phyloP scores from a whole-genome alignment of 2,888 invertebrate genomes.

The Neoitamus cyanurus region DNA sequence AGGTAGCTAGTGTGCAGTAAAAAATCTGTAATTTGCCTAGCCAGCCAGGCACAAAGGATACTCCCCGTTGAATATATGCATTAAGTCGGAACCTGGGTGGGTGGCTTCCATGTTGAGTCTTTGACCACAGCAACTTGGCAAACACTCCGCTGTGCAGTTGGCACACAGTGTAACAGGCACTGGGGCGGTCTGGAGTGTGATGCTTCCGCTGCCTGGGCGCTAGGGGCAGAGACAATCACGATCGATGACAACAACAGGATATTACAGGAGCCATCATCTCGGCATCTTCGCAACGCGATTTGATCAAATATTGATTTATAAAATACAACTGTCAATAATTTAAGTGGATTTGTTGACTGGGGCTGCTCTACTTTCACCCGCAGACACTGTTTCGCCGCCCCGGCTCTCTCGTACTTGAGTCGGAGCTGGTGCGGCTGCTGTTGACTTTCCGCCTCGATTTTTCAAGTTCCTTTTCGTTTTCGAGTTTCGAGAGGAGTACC shows the following conservation, averaged over 20 bases:
- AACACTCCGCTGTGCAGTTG: neutral
- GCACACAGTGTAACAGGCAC: slow-evolving; percentile 1
- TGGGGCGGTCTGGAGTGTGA: neutral
- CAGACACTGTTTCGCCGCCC: too few relatives aligned
- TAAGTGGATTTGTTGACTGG: slow-evolving; percentile 49
- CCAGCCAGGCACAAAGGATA: neutral
- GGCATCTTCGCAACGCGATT: slow-evolving; percentile 46
- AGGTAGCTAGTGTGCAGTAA: neutral
- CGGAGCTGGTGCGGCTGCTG: neutral
- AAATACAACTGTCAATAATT: slow-evolving; percentile 52
- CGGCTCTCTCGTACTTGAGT: neutral
- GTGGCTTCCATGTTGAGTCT: neutral
- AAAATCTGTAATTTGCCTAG: neutral
- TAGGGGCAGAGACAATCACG: slow-evolving; percentile 30
- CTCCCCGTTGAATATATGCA: slow-evolving; percentile 1
- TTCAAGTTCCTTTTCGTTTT: neutral
- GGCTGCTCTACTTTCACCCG: slow-evolving; percentile 8
- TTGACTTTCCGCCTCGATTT: neutral
- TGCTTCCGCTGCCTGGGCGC: neutral
- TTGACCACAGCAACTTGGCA: slow-evolving; percentile 21
- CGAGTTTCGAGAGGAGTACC: neutral
- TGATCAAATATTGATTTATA: slow-evolving; percentile 51
- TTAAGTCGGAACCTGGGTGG: neutral
- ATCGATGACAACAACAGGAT: slow-evolving; percentile 34
- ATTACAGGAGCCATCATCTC: slow-evolving; percentile 38